Base-by-base conservation (phyloP, 2,888 invertebrate genomes). In the Torymus auratus region DNA sequence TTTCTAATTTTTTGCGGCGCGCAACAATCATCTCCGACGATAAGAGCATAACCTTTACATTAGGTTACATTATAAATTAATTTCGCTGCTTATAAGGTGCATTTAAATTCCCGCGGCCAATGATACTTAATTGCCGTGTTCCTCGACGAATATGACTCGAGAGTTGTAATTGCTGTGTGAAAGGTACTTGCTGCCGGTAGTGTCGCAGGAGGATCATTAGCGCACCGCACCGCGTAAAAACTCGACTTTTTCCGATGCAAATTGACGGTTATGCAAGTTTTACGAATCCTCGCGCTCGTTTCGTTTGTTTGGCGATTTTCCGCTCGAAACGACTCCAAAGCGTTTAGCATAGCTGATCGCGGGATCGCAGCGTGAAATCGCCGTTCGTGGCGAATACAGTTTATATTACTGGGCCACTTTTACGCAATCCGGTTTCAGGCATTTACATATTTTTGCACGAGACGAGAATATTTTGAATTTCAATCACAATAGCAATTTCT, bases 401-500 rank as follows among this genome's bases (percentile, higher is more conserved):
- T n/a, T 7, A 41, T 41, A 41, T 41, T 69, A 3, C 52, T 52
- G n/a, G 65, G 58, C 12, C 65, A 52, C 17, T 56, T 58, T 74
- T 74, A 56, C 67, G 67, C 17, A 75, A 75, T 41, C 17, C 41
- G 7, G 28, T 14, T 41, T 50, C 23, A 58, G 41, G n/a, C 13
- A 67, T 67, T 75, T 60, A n/a, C 58, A 75, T 75, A 75, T 75
- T 60, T 58, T 75, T 20, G 56, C 64, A 12, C 60, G 53, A 53
- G 4, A 65, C n/a, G n/a, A 28, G 62, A 14, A 17, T n/a, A 14
- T 15, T 53, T 62, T 53, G 10, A 65, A 64, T 41, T 41, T 41
- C 17, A 41, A 28, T 20, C 15, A 65, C 56, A 64, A 74, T 14
- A 10, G 12, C 58, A 20, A 71, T 2, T 61, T 61, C 61, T 61